These are phyloP conservation scores for Thaleichthys pacificus DNA, from an alignment of 2,797 vertebrate genomes.

Conservation along the genomic window DNA sequence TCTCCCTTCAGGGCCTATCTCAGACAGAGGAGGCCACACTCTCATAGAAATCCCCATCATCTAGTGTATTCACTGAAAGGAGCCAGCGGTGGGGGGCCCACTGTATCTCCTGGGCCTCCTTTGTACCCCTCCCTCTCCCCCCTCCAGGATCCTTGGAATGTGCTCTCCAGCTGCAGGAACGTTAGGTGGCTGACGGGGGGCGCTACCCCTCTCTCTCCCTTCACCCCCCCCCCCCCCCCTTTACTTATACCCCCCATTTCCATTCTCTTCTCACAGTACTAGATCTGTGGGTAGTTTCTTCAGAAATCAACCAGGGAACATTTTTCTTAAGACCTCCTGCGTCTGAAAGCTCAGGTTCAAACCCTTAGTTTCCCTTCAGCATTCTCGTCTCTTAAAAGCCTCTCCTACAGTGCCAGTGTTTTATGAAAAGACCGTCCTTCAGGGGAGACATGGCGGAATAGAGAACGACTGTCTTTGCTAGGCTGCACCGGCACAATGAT, in stretches of 20 bases:
- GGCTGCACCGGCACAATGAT: slow-evolving; percentile 17
- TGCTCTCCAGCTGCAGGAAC: slow-evolving; percentile 56
- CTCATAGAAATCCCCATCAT: slow-evolving; percentile 52
- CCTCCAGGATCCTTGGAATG: slow-evolving; percentile 61
- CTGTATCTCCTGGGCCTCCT: slow-evolving; percentile 61
- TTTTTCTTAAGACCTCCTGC: slow-evolving; percentile 42
- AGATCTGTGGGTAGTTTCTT: slow-evolving; percentile 27
- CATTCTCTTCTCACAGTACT: slow-evolving; percentile 32
- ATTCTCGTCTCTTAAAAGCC: slow-evolving; percentile 55
- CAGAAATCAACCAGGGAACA: slow-evolving; percentile 19
- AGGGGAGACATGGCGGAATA: slow-evolving; percentile 30
- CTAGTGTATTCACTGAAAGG: slow-evolving; percentile 68
- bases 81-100: slow-evolving; percentile 21
- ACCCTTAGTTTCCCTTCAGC: slow-evolving; percentile 39
- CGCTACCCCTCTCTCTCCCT: slow-evolving; percentile 41
- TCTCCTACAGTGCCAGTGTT: slow-evolving; percentile 52
- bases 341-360: slow-evolving; percentile 57
- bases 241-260: background rate
- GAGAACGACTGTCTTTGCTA: slow-evolving; percentile 39
- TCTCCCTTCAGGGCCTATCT: slow-evolving; percentile 38
- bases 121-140: slow-evolving; percentile 34
- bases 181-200: slow-evolving; percentile 51
- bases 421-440: slow-evolving; percentile 53
- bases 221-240: background rate
- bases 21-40: slow-evolving; percentile 52